phyloP scores from a whole-genome alignment of 1,140 invertebrate species.

The Oncopodura yosiiana region DNA sequence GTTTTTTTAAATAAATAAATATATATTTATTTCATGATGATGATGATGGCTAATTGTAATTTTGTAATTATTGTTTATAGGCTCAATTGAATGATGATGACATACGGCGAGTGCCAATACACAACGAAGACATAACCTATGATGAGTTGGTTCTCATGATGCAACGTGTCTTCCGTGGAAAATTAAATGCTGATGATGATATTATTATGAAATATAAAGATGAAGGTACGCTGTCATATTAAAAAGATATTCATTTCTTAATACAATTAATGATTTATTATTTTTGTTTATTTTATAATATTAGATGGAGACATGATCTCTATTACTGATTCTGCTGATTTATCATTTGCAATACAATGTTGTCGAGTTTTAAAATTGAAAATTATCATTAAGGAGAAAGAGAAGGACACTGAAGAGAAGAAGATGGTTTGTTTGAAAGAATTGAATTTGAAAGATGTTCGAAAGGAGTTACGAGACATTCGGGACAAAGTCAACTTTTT shows the following conservation, averaged over 20 bases:
- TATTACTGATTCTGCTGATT: conserved; percentile 62
- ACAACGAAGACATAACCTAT: conserved; percentile 67
- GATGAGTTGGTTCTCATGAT: conserved; percentile 68
- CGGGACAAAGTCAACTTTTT: conserved; percentile 51
- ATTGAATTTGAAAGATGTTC: conserved; percentile 41
- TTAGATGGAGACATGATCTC: conserved; percentile 64
- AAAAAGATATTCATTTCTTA: background rate
- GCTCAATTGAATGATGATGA: conserved; percentile 57
- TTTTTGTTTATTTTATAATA: conserved; percentile 35
- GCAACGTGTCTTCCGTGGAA: conserved; percentile 60
- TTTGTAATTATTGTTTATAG: conserved; percentile 40
- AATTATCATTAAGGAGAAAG: conserved; percentile 45
- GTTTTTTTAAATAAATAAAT: background rate
- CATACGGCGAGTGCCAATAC: conserved; percentile 60
- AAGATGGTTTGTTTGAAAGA: conserved; percentile 7
- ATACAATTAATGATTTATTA: no score
- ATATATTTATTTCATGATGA: background rate
- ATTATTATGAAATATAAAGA: conserved; percentile 65
- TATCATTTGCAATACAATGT: conserved; percentile 62
- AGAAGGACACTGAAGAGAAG: background rate
- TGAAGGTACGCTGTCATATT: conserved; percentile 47
- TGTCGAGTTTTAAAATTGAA: conserved; percentile 57
- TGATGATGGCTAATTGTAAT: background rate
- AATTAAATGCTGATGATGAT: conserved; percentile 55
- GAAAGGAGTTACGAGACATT: conserved; percentile 49